phyloP scores from a whole-genome alignment of 2,888 invertebrate genomes.

The Danaus chrysippus region DNA sequence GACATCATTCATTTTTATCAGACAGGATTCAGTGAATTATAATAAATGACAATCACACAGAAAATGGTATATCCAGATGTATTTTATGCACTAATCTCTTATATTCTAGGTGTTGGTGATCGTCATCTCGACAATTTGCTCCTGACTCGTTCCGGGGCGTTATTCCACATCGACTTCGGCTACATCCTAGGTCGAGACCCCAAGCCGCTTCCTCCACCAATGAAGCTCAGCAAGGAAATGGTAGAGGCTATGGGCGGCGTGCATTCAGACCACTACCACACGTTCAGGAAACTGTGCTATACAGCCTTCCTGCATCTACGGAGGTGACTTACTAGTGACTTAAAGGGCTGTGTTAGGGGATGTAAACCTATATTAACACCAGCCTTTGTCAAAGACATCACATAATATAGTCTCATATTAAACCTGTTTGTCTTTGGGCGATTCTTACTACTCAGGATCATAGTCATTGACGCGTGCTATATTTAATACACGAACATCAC shows the following conservation, averaged over 20 bases:
- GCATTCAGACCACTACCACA: conserved; percentile 94
- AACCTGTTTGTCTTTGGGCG: no score
- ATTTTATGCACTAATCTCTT: neutral
- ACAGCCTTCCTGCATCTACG: conserved; percentile 97
- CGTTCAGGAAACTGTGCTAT: conserved; percentile 96
- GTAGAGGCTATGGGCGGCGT: conserved; percentile 98
- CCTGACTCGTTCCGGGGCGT: conserved; percentile 91
- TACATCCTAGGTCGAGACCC: conserved; percentile 98
- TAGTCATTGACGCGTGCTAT: no score
- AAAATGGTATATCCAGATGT: no score
- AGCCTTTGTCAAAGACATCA: no score
- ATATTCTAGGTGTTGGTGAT: conserved; percentile 91
- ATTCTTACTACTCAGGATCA: no score
- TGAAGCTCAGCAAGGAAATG: conserved; percentile 99
- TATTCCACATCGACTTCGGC: conserved; percentile 99
- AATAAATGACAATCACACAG: no score
- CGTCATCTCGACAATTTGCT: conserved; percentile 98
- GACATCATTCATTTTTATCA: no score
- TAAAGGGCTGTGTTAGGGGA: no score
- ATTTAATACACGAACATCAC: no score
- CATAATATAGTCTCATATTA: no score
- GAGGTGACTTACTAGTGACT: conserved; percentile 68
- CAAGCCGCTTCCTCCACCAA: conserved; percentile 98
- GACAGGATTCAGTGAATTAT: no score
- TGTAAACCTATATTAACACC: no score